These are phyloP conservation scores for Pristionchus entomophagus DNA, from an alignment of 2,888 invertebrate species.

Conservation along the genomic window DNA sequence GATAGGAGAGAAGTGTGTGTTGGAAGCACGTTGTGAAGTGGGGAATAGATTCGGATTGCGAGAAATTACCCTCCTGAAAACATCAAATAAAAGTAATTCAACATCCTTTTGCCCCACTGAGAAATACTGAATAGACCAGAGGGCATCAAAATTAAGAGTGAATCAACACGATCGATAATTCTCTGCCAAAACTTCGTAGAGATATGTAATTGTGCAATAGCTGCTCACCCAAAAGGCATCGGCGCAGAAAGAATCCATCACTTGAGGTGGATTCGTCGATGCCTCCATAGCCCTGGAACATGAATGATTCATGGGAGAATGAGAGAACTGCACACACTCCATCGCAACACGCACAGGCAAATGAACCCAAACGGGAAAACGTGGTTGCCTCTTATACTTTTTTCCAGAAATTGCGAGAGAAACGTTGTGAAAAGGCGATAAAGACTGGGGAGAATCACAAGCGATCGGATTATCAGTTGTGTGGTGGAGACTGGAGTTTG, in stretches of 20 bases:
- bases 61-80: not conserved
- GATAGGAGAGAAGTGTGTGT: conserved; percentile 70
- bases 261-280: not conserved
- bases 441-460: not conserved
- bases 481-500: not conserved
- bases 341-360: not conserved
- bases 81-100: not conserved
- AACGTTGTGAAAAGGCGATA: not conserved
- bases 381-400: not conserved
- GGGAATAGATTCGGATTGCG: conserved; percentile 53
- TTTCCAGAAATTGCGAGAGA: not conserved
- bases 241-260: conserved; percentile 28
- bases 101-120: no score
- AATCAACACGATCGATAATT: no score
- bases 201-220: no score
- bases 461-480: conserved; percentile 12
- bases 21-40: conserved; percentile 69
- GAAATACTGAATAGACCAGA: no score
- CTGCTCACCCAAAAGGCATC: not conserved
- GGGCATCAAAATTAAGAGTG: no score
- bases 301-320: not conserved
- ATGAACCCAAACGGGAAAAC: not conserved
- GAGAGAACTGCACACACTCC: not conserved
- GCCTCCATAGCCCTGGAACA: not conserved
- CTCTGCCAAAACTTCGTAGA: no score